These are phyloP conservation scores for Orchesellides sinensis DNA, from an alignment of 2,888 invertebrate species.

Conservation along the genomic window DNA sequence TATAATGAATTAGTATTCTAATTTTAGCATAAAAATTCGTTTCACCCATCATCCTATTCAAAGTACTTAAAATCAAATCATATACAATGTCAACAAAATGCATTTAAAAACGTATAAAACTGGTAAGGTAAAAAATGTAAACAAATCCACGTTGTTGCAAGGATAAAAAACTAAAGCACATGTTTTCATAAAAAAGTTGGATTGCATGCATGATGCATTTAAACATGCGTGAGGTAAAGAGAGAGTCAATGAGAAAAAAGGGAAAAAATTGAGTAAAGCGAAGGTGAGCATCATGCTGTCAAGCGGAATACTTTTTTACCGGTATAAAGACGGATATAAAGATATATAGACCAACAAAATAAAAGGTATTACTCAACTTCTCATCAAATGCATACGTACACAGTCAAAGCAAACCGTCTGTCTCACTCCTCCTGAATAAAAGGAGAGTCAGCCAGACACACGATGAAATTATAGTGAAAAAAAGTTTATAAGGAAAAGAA, in stretches of 20 bases:
- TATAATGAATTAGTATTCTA: too few species aligned
- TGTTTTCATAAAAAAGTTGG: neutral
- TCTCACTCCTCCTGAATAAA: neutral
- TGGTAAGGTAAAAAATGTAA: conserved; percentile 6
- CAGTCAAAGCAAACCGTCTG: neutral
- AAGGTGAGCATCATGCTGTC: conserved; percentile 25
- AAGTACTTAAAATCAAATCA: too few species aligned
- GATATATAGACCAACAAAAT: neutral
- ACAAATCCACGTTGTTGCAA: neutral
- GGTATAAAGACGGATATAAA: conserved; percentile 23
- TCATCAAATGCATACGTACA: neutral
- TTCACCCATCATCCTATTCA: too few species aligned
- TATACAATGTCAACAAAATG: neutral
- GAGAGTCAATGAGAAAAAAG: conserved; percentile 20
- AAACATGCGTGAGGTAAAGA: conserved; percentile 2
- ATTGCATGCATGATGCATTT: conserved; percentile 30
- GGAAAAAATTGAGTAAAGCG: conserved; percentile 6
- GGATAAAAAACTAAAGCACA: neutral
- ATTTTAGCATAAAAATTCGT: neutral
- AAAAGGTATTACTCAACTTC: neutral
- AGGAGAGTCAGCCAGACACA: conserved; percentile 1
- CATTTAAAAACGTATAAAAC: neutral
- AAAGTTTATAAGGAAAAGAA: conserved; percentile 33
- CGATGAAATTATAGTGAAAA: neutral
- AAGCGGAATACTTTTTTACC: conserved; percentile 16